Conservation (phyloP, 2,797 vertebrate genomes). For the Danio choprae region DNA sequence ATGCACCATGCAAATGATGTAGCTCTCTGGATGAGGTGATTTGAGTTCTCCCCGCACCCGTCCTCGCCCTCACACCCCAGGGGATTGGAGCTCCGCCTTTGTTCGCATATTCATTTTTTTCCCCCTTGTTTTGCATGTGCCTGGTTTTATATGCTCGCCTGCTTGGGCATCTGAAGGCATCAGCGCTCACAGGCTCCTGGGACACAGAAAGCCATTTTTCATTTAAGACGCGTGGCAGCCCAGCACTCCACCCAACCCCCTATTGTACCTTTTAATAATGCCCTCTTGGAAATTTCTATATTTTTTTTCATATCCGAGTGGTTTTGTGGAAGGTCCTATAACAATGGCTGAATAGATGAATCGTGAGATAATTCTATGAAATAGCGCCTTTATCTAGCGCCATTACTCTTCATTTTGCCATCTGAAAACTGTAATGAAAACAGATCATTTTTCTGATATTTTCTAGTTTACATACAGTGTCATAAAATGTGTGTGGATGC, state of each 20-base stretch:
- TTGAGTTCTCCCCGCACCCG: constrained; percentile 28
- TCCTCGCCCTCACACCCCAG: constrained; percentile 11
- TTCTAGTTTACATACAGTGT: background rate
- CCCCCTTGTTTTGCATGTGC: constrained; percentile 27
- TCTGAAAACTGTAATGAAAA: background rate
- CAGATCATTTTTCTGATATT: background rate
- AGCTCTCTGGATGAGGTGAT: constrained; percentile 43
- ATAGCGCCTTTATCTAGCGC: background rate
- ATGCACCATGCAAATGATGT: constrained; percentile 56
- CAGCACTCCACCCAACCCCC: constrained; percentile 43
- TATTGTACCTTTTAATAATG: constrained; percentile 53
- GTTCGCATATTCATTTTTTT: constrained; percentile 51
- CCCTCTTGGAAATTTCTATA: constrained; percentile 27
- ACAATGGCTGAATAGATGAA: background rate
- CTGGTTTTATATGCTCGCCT: constrained; percentile 40
- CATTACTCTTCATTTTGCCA: background rate
- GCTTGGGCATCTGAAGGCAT: constrained; percentile 39
- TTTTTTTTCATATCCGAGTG: background rate
- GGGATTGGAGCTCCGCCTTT: constrained; percentile 39
- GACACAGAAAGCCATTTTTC: constrained; percentile 56
- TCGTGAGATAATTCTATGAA: background rate
- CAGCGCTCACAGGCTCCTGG: constrained; percentile 38
- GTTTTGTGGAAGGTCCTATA: background rate
- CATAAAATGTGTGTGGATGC: background rate
- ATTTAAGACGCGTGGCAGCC: constrained; percentile 51